Percentiles rank a stretch among this genome's conserved stretches.
Evolutionary conservation across 23 tunicate species (phyloP).

Genomic region (Styela clava): DNA sequence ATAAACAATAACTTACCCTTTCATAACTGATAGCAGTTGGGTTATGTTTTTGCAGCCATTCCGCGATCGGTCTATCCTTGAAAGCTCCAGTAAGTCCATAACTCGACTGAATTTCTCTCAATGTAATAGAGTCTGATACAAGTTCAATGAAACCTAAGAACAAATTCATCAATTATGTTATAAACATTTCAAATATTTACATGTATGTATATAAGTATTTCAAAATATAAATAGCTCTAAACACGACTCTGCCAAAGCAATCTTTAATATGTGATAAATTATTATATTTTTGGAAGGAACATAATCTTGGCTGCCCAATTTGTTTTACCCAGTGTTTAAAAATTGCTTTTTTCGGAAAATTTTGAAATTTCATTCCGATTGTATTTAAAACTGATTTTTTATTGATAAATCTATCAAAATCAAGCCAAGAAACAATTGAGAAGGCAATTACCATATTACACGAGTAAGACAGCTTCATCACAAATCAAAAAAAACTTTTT

Average conservation of each 20-base stretch:
- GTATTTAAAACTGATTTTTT: too few species aligned
- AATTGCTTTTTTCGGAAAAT: too few species aligned
- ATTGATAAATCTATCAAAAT: too few species aligned
- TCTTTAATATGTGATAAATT: too few species aligned
- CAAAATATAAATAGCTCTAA: neutral
- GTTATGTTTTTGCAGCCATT: constrained; percentile 88
- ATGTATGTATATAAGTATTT: neutral
- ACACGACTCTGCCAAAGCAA: neutral
- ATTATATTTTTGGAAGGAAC: neutral
- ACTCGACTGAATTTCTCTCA: constrained; percentile 91
- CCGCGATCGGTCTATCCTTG: constrained; percentile 94
- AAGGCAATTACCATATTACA: too few species aligned
- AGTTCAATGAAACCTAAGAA: constrained; percentile 75
- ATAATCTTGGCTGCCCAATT: too few species aligned
- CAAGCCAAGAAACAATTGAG: too few species aligned
- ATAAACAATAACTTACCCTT: constrained; percentile 36
- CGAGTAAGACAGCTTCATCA: too few species aligned
- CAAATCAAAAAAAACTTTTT: too few species aligned
- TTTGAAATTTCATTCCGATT: too few species aligned
- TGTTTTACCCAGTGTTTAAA: too few species aligned
- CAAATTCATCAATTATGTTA: neutral
- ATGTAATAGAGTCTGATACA: constrained; percentile 74
- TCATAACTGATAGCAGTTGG: constrained; percentile 74
- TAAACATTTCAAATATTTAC: neutral
- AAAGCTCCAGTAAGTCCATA: constrained; percentile 94